Base-by-base conservation (phyloP, 1,140 invertebrate species). In the Drosophila eugracilis region DNA sequence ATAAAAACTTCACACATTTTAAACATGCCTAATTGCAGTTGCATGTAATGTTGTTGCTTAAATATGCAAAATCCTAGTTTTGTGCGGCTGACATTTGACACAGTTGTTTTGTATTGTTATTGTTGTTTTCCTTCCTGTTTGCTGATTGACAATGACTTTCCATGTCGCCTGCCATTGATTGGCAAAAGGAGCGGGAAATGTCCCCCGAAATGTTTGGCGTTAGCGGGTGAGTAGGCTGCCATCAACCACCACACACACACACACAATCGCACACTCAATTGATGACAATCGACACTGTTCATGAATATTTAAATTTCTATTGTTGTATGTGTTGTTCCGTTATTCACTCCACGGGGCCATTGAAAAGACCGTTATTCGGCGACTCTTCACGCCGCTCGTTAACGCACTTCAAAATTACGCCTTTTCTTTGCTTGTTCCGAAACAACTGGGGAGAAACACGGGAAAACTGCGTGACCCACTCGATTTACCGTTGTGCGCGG, bases 301-400 rank as follows among this genome's bases (percentile, higher is more conserved):
- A 85, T 85, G 80, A 85, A 85, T 85, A 85, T 85, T 85, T 85
- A 73, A 85, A 79, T 69, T 69, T 65, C 79, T 69, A 72, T 84
- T 85, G 80, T 84, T 71, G 71, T 67, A 28, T n/a, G n/a, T n/a
- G n/a, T n/a, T n/a, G n/a, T 63, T 24, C 22, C 65, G 28, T 45
- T 63, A 36, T 53, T 39, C 28, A 32, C 49, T 49, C 71, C 42
- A 22, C 44, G 45, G 10, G 22, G 37, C 57, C 24, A 34, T 45
- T 47, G 24, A 52, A 52, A 50, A 45, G 24, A 3, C 50, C 24
- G 30, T 39, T 55, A 45, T 53, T 24, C 48, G 39, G 44, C 45
- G 34, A 57, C 17, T 21, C 37, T 65, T 12, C 58, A 32, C 36
- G 26, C 19, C 21, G 52, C 30, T 67, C 53, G 73, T 75, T 67